Evolutionary conservation across 2,888 invertebrate species (phyloP).

Genomic region (Epinotia ramella): DNA sequence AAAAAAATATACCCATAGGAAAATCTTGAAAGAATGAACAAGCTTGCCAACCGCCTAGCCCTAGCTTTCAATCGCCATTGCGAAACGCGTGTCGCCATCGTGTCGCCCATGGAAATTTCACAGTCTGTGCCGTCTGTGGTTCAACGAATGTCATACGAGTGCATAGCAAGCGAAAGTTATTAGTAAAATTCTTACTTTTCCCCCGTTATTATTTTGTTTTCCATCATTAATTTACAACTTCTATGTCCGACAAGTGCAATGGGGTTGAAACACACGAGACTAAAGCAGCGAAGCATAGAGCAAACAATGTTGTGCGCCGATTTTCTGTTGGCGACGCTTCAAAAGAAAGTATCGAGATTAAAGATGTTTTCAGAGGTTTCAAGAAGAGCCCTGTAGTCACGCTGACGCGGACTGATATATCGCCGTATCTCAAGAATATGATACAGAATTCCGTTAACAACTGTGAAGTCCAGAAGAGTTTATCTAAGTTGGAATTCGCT

Average conservation of each 20-base stretch:
- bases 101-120: not conserved
- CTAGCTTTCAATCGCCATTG: not conserved
- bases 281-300: conserved; percentile 42
- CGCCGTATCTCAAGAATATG: conserved; percentile 57
- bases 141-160: conserved; percentile 23
- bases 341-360: conserved; percentile 54
- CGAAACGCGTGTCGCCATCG: not conserved
- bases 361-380: conserved; percentile 64
- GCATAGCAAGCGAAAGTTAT: conserved; percentile 62
- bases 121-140: conserved; percentile 15
- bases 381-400: conserved; percentile 61
- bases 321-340: conserved; percentile 44
- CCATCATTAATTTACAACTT: conserved; percentile 52
- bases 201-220: conserved; percentile 64
- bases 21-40: not conserved
- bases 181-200: conserved; percentile 55
- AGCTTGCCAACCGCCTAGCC: not conserved
- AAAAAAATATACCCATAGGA: too few relatives aligned
- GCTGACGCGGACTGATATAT: conserved; percentile 64
- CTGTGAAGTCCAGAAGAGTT: conserved; percentile 11
- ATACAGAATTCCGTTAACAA: conserved; percentile 23
- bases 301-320: conserved; percentile 47
- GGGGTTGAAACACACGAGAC: conserved; percentile 54
- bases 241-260: conserved; percentile 64
- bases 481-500: conserved; percentile 31